phyloP scores from a whole-genome alignment of 2,113 vertebrate species.

The Tachysurus fulvidraco region DNA sequence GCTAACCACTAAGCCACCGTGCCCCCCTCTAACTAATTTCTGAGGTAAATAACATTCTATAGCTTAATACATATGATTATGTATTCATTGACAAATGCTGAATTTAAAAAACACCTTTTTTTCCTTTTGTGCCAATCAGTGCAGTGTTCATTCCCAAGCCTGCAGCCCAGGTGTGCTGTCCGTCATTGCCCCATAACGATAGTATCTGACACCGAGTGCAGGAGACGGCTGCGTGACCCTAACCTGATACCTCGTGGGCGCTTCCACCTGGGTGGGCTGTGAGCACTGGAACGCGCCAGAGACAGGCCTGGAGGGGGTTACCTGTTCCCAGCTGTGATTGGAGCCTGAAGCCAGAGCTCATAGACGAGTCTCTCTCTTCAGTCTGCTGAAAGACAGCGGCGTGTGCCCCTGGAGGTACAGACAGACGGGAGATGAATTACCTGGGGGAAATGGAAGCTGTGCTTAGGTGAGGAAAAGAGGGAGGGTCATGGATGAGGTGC shows the following conservation, averaged over 20 bases:
- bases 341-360: conserved; percentile 32
- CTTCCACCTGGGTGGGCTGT: conserved; percentile 52
- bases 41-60: background rate
- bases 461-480: background rate
- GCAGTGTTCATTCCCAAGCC: background rate
- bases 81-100: background rate
- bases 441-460: conserved; percentile 5
- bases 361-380: conserved; percentile 27
- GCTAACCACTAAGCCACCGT: no score
- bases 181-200: conserved; percentile 44
- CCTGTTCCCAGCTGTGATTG: conserved; percentile 41
- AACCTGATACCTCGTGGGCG: conserved; percentile 46
- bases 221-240: conserved; percentile 47
- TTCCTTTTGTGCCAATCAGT: background rate
- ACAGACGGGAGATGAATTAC: conserved; percentile 8
- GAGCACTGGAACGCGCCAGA: conserved; percentile 37
- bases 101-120: background rate
- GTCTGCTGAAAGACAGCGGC: conserved; percentile 38
- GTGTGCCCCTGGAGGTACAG: conserved; percentile 35
- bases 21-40: no score
- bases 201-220: conserved; percentile 41
- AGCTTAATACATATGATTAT: background rate
- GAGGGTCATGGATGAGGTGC: background rate
- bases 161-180: conserved; percentile 47
- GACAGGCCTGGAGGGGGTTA: conserved; percentile 31